Evolutionary conservation across 2,888 invertebrate species (phyloP), one percentile per base, ranked within the genome.

Genomic region (Drosophila engyochracea): DNA sequence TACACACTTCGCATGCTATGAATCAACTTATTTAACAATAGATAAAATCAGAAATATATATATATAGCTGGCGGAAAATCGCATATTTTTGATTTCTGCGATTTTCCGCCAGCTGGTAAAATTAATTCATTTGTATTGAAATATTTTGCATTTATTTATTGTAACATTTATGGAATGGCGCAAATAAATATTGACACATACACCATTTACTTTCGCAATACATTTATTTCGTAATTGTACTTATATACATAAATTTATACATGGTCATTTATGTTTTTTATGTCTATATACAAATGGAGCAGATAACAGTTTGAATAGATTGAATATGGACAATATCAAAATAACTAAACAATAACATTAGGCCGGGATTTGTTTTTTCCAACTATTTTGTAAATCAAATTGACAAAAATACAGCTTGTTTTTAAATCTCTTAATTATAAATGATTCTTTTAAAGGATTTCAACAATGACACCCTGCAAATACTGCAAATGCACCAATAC

Each of bases 111-210:
- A 77, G 70, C 67, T 79, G 74, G 60, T 79, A 67, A 87, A 84
- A 86, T 82, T 77, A 76, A 84, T 87, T 79, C 80, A 84, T 75
- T 87, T 82, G 59, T 66, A 73, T 76, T 70, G 70, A 74, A 82
- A 82, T 76, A 70, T 87, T 75, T 77, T 62, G 58, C 65, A 79
- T 65, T 72, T 80, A 79, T 85, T 83, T 82, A 80, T 82, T 84
- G 75, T 58, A 60, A 57, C 72, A 70, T 62, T 74, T 67, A 60
- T 71, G 44, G 58, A 59, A 70, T 66, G 70, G 41, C 41, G 57
- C 53, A 67, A 68, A 67, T 75, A 87, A 85, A 87, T 82, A 79
- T 87, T 84, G 70, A 69, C 72, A 70, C 66, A 81, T 60, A 76
- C 69, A 67, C 87, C 71, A 81, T 86, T 83, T 75, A 78, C 71